Evolutionary conservation across 2,113 vertebrate genomes (phyloP).

Genomic region (Heteronetta atricapilla): DNA sequence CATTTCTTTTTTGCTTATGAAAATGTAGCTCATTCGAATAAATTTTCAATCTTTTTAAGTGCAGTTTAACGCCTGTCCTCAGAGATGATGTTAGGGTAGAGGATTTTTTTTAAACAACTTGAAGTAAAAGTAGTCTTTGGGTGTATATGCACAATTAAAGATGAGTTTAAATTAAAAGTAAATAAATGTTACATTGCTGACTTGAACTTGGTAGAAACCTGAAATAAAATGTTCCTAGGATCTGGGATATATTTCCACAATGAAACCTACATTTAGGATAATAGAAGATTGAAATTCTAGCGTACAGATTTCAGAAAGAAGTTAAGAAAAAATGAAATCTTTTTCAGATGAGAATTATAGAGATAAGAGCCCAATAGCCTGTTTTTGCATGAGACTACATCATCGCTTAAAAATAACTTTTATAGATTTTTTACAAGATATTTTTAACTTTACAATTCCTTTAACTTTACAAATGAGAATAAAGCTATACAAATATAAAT

Average conservation of each 20-base stretch:
- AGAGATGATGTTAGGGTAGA: neutral
- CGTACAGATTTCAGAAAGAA: neutral
- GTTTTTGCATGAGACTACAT: neutral
- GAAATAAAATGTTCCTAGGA: neutral
- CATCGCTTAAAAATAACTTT: neutral
- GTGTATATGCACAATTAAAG: neutral
- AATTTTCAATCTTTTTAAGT: neutral
- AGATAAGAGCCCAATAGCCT: neutral
- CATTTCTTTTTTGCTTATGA: rapidly evolving
- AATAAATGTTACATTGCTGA: neutral
- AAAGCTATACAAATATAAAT: neutral
- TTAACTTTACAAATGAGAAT: neutral
- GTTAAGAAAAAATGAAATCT: neutral
- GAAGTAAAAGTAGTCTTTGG: neutral
- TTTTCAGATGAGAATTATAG: neutral
- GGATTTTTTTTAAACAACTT: neutral
- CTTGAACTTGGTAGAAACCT: neutral
- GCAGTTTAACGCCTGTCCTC: neutral
- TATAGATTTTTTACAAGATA: neutral
- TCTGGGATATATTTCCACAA: neutral
- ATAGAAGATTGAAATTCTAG: neutral
- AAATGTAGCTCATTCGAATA: neutral
- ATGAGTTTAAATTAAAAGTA: neutral
- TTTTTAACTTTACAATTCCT: neutral
- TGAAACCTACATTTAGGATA: neutral